A percentile compares a stretch with the other conserved stretches of the same genome.
phyloP scores from a whole-genome alignment of 2,888 invertebrate species.

The Zygaena filipendulae region DNA sequence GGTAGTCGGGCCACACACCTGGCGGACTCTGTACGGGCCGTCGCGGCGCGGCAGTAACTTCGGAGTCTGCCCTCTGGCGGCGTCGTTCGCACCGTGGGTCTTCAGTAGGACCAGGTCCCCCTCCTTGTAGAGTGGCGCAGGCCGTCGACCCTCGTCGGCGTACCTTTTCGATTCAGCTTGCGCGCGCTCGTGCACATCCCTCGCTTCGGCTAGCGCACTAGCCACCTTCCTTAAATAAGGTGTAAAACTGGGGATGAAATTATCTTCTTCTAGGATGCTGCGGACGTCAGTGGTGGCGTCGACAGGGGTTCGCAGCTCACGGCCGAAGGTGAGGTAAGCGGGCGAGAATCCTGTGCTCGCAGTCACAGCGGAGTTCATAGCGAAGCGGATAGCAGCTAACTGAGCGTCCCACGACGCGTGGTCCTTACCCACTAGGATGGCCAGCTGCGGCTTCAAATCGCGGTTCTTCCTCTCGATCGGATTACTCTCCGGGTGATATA shows the following conservation, averaged over 20 bases:
- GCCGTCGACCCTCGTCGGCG: not conserved
- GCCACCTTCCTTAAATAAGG: too few species aligned
- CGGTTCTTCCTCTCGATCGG: constrained; percentile 25
- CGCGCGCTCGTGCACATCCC: constrained; percentile 8
- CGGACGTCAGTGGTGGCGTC: constrained; percentile 2
- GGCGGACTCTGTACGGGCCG: constrained; percentile 7
- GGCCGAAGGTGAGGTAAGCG: constrained; percentile 11
- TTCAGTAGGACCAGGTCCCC: constrained; percentile 6
- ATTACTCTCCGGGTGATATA: constrained; percentile 18
- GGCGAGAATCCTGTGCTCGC: constrained; percentile 8
- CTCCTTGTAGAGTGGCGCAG: not conserved
- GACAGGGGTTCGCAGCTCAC: constrained; percentile 9
- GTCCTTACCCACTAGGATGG: constrained; percentile 17
- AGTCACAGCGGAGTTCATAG: constrained; percentile 12
- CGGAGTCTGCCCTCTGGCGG: constrained; percentile 5
- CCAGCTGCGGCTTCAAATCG: constrained; percentile 21
- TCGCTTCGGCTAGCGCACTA: too few species aligned
- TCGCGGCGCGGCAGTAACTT: constrained; percentile 10
- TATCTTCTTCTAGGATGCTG: constrained; percentile 2
- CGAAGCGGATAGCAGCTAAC: constrained; percentile 9
- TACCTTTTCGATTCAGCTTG: not conserved
- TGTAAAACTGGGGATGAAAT: constrained; percentile 2
- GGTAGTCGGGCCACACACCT: too few species aligned
- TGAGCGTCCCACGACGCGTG: constrained; percentile 7
- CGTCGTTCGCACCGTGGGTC: constrained; percentile 6